Conservation (phyloP, 2,113 vertebrate genomes). For the Larimichthys polyactis region DNA sequence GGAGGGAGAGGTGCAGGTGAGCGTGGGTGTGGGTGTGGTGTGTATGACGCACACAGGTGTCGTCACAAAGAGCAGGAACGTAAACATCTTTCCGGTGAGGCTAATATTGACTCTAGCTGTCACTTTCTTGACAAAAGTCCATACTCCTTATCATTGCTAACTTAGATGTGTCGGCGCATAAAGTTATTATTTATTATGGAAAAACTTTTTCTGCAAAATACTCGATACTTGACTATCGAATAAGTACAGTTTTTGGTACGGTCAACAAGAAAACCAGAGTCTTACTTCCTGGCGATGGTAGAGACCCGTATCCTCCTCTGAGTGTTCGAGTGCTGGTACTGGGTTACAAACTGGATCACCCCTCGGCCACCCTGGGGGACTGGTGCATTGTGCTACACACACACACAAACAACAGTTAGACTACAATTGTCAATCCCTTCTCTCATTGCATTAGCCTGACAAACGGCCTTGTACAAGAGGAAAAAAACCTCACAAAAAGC, state of each 20-base stretch:
- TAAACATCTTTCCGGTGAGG: constrained; percentile 28
- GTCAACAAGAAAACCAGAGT: neutral
- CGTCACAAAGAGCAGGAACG: constrained; percentile 8
- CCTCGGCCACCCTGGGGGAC: constrained; percentile 95
- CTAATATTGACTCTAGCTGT: constrained; percentile 24
- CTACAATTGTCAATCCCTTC: neutral
- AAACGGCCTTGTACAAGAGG: neutral
- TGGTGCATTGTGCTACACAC: constrained; percentile 92
- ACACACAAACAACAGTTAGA: constrained; percentile 29
- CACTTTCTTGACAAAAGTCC: neutral
- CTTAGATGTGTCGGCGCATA: neutral
- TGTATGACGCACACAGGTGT: constrained; percentile 38
- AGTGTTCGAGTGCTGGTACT: constrained; percentile 95
- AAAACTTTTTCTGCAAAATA: neutral
- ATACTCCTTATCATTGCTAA: neutral
- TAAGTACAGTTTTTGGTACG: neutral
- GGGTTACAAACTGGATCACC: constrained; percentile 95
- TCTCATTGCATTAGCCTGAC: neutral
- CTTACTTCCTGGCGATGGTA: constrained; percentile 96
- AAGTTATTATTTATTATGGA: neutral
- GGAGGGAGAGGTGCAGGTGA: constrained; percentile 19
- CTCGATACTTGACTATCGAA: neutral
- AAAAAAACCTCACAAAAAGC: neutral
- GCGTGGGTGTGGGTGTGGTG: constrained; percentile 42
- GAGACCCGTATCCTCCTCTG: constrained; percentile 95